phyloP scores from a whole-genome alignment of 1,140 invertebrate species.

The Drepana arcuata region DNA sequence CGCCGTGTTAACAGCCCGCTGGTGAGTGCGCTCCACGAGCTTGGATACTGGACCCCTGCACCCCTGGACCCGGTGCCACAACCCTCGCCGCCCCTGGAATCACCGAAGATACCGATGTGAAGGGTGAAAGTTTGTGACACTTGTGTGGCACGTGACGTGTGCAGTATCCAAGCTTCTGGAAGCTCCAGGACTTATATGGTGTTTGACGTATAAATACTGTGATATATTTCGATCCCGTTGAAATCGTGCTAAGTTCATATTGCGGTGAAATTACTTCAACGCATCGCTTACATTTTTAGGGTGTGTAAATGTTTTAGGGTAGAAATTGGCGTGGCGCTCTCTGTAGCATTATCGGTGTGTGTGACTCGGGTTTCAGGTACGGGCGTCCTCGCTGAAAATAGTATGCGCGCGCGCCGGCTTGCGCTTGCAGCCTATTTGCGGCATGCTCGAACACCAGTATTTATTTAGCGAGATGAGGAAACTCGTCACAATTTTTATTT shows the following conservation, averaged over 20 bases:
- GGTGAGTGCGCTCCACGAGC: slow-evolving; percentile 48
- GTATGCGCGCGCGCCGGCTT: slow-evolving; percentile 29
- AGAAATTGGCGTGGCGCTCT: slow-evolving; percentile 15
- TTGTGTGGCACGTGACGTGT: slow-evolving; percentile 29
- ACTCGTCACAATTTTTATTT: slow-evolving; percentile 55
- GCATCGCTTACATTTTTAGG: slow-evolving; percentile 3
- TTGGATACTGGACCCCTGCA: slow-evolving; percentile 7
- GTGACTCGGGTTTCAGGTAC: slow-evolving; percentile 61
- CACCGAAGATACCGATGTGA: too few species aligned
- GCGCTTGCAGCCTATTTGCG: slow-evolving; percentile 51
- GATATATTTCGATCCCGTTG: too few species aligned
- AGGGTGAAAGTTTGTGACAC: too few species aligned
- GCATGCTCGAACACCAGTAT: slow-evolving; percentile 48
- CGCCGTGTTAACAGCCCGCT: slow-evolving; percentile 64
- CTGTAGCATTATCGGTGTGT: slow-evolving; percentile 19
- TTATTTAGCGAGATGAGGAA: slow-evolving; percentile 67
- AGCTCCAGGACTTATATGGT: slow-evolving; percentile 16
- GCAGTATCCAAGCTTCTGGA: slow-evolving; percentile 46
- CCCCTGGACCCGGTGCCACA: not conserved
- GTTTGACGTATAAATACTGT: slow-evolving; percentile 8
- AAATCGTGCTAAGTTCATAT: too few species aligned
- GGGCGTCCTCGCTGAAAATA: slow-evolving; percentile 62
- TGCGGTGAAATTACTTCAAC: too few species aligned
- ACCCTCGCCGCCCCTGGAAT: too few species aligned
- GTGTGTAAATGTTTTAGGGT: slow-evolving; percentile 17